phyloP scores from a whole-genome alignment of 1,140 invertebrate species.

The Daktulosphaira vitifoliae region DNA sequence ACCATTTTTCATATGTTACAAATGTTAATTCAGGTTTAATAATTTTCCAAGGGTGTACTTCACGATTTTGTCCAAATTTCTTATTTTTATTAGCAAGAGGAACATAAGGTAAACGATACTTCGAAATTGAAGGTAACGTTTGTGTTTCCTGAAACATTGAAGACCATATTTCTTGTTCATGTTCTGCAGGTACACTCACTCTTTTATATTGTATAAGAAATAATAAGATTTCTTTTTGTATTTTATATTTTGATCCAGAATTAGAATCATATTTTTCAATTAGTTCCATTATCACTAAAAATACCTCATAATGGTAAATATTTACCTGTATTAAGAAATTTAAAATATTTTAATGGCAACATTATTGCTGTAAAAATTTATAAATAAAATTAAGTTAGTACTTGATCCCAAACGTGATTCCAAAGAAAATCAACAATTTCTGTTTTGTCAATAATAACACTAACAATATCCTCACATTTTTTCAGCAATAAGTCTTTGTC shows the following conservation, averaged over 20 bases:
- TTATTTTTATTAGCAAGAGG: slow-evolving; percentile 24
- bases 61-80: slow-evolving; percentile 35
- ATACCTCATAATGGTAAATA: slow-evolving; percentile 46
- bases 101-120: slow-evolving; percentile 43
- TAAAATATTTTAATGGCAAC: neutral
- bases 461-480: slow-evolving; percentile 40
- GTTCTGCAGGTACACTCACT: slow-evolving; percentile 40
- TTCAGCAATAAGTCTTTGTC: slow-evolving; percentile 35
- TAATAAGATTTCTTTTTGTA: slow-evolving; percentile 35
- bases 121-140: slow-evolving; percentile 43
- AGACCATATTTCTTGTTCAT: slow-evolving; percentile 44
- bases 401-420: slow-evolving; percentile 25
- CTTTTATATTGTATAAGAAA: slow-evolving; percentile 23
- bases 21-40: slow-evolving; percentile 44
- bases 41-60: slow-evolving; percentile 25
- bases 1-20: slow-evolving; percentile 45
- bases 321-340: slow-evolving; percentile 40
- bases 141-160: slow-evolving; percentile 41
- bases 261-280: slow-evolving; percentile 38
- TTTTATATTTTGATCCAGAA: slow-evolving; percentile 28
- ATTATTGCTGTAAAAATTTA: neutral
- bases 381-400: neutral
- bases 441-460: slow-evolving; percentile 40
- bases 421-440: slow-evolving; percentile 37
- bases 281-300: slow-evolving; percentile 43